phyloP scores from a whole-genome alignment of 2,888 invertebrate genomes.

The Rhodophaea formosa region DNA sequence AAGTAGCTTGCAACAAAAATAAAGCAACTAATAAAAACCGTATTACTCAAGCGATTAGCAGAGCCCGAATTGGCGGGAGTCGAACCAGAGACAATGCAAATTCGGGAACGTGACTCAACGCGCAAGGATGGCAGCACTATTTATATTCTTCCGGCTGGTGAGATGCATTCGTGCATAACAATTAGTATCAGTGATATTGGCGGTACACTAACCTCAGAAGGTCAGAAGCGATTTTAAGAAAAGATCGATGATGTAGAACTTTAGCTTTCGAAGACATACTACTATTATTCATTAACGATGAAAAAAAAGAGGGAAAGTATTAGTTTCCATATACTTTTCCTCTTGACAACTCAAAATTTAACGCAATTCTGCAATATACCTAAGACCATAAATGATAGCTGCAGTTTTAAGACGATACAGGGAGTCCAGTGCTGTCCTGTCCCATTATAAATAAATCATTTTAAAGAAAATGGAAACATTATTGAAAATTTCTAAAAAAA shows the following conservation, averaged over 20 bases:
- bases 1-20: background rate
- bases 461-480: too few relatives aligned
- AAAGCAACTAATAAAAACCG: constrained; percentile 11
- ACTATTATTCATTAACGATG: too few relatives aligned
- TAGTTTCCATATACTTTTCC: too few relatives aligned
- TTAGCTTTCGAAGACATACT: too few relatives aligned
- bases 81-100: constrained; percentile 38
- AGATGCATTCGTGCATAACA: constrained; percentile 47
- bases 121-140: constrained; percentile 33
- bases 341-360: too few relatives aligned
- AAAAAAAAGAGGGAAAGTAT: too few relatives aligned
- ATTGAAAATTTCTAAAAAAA: too few relatives aligned
- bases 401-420: too few relatives aligned
- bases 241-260: background rate
- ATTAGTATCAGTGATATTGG: constrained; percentile 26
- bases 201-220: constrained; percentile 12
- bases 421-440: too few relatives aligned
- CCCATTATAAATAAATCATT: too few relatives aligned
- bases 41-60: constrained; percentile 26
- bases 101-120: constrained; percentile 40
- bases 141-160: constrained; percentile 41
- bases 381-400: too few relatives aligned
- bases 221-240: background rate
- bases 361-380: too few relatives aligned
- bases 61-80: constrained; percentile 39